These are phyloP conservation scores for Atta cephalotes DNA, from an alignment of 1,140 invertebrate species.

Conservation along the genomic window DNA sequence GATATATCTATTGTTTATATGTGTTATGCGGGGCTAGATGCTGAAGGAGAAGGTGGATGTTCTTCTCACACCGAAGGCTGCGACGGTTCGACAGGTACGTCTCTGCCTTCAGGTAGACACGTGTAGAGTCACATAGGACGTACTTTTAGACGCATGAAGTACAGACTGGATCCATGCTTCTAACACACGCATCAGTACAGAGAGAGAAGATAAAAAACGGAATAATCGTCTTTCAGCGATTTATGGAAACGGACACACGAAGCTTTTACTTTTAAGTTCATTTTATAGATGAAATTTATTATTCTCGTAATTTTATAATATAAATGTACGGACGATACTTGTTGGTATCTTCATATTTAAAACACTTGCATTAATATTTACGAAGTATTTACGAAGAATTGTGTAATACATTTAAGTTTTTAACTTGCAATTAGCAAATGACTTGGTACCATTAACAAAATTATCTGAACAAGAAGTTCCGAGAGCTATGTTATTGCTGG, in stretches of 20 bases:
- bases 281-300: slow-evolving; percentile 9
- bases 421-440: neutral
- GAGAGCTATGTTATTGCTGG: neutral
- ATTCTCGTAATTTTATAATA: neutral
- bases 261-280: slow-evolving; percentile 1
- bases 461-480: neutral
- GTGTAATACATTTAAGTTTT: slow-evolving; percentile 4
- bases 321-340: neutral
- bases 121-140: slow-evolving; percentile 80
- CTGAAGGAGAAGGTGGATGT: slow-evolving; percentile 93
- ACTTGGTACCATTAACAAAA: neutral
- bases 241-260: neutral
- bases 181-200: slow-evolving; percentile 71
- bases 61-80: slow-evolving; percentile 94
- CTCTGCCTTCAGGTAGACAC: slow-evolving; percentile 84
- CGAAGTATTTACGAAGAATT: neutral
- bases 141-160: slow-evolving; percentile 76
- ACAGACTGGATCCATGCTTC: slow-evolving; percentile 72
- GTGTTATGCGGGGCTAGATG: slow-evolving; percentile 88
- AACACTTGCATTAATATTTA: neutral
- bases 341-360: neutral
- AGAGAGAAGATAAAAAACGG: neutral
- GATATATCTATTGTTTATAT: slow-evolving; percentile 78
- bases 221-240: neutral
- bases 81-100: slow-evolving; percentile 94